Evolutionary conservation across 2,797 vertebrate species (phyloP).

Genomic region (Fundulus diaphanus): DNA sequence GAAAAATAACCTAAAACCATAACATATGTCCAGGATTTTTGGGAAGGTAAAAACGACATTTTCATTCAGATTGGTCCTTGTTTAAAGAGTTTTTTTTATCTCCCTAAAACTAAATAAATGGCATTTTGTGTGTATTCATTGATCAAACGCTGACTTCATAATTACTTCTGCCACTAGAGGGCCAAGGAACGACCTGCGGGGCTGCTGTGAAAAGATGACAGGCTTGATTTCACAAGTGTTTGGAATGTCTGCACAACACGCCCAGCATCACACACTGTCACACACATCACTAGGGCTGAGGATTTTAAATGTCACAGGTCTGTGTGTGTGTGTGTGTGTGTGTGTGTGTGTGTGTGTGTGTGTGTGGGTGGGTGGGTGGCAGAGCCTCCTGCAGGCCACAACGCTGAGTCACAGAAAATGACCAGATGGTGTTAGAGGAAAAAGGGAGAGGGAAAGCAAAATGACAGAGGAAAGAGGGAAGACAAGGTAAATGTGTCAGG

Average conservation of each 20-base stretch:
- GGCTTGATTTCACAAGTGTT: constrained; percentile 16
- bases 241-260: constrained; percentile 14
- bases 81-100: not conserved
- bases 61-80: no score
- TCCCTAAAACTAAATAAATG: not conserved
- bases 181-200: not conserved
- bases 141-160: not conserved
- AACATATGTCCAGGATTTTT: not conserved
- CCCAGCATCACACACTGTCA: constrained; percentile 16
- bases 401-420: constrained; percentile 58
- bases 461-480: not conserved
- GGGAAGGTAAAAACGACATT: not conserved
- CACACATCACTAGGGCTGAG: constrained; percentile 18
- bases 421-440: constrained; percentile 57
- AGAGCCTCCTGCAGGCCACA: constrained; percentile 53
- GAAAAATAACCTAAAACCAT: not conserved
- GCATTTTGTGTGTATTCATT: not conserved
- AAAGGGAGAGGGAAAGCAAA: constrained; percentile 11
- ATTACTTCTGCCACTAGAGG: constrained; percentile 1
- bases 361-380: constrained; percentile 28
- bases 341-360: constrained; percentile 27
- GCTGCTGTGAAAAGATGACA: not conserved
- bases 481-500: not conserved
- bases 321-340: constrained; percentile 8
- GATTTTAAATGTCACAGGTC: constrained; percentile 44